A percentile compares a stretch with the other conserved stretches of the same genome.
These are phyloP conservation scores for Drosophila tani DNA, from an alignment of 1,140 invertebrate genomes.

Conservation along the genomic window DNA sequence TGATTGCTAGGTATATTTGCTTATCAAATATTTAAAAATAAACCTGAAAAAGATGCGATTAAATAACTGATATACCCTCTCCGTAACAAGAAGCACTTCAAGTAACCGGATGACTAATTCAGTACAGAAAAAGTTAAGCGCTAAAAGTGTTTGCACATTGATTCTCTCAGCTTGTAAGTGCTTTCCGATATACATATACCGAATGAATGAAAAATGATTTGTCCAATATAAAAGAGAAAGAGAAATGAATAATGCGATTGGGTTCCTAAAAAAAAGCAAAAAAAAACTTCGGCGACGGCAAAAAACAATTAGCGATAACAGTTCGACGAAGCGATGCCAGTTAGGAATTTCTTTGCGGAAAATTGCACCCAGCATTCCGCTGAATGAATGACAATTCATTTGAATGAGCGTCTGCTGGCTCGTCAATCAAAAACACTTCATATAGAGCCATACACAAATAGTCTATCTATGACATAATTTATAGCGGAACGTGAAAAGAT, in stretches of 20 bases:
- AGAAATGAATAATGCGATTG: conserved; percentile 19
- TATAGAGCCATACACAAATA: neutral
- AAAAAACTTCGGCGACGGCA: neutral
- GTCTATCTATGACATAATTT: conserved; percentile 30
- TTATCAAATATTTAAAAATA: neutral
- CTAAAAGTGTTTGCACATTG: conserved; percentile 53
- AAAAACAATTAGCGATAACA: conserved; percentile 53
- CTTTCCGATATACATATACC: neutral
- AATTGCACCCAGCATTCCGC: conserved; percentile 21
- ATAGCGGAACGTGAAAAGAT: conserved; percentile 8
- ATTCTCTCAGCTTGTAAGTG: conserved; percentile 7
- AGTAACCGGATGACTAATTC: conserved; percentile 9
- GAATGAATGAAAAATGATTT: conserved; percentile 48
- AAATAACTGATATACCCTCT: conserved; percentile 10
- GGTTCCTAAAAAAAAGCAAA: neutral
- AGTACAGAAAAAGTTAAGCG: conserved; percentile 31
- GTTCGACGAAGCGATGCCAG: conserved; percentile 15
- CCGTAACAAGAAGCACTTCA: neutral
- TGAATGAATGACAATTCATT: conserved; percentile 39
- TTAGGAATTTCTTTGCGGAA: conserved; percentile 28
- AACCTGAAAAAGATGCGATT: neutral
- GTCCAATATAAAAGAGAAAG: conserved; percentile 11
- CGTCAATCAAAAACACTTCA: conserved; percentile 32
- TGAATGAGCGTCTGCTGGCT: conserved; percentile 23
- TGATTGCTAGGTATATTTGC: neutral